Conservation (phyloP, 2,888 invertebrate species). For the Sinhomidia bicolor region DNA sequence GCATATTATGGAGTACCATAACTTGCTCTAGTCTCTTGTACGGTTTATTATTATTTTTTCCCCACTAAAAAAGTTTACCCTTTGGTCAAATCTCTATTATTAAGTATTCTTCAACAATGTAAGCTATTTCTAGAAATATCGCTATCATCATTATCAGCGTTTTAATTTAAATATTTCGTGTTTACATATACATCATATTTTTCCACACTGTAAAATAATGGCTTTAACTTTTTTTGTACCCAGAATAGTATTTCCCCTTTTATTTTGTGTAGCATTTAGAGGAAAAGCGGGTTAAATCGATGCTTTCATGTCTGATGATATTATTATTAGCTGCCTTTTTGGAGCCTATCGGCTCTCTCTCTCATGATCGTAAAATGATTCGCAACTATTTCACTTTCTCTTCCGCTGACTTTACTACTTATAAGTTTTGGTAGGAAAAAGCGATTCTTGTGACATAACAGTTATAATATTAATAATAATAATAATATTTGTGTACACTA, state of each 20-base stretch:
- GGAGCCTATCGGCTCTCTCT: background rate
- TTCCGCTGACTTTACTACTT: slow-evolving; percentile 1
- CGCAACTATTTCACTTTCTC: slow-evolving; percentile 54
- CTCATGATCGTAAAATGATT: slow-evolving; percentile 49
- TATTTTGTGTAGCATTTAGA: background rate
- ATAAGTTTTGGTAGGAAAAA: background rate
- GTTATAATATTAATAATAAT: too few relatives aligned
- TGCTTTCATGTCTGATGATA: slow-evolving; percentile 25
- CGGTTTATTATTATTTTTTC: background rate
- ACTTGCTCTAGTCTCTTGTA: too few relatives aligned
- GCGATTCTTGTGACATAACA: background rate
- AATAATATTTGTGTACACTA: slow-evolving; percentile 12
- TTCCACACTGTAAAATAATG: background rate
- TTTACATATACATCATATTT: too few relatives aligned
- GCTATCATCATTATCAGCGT: background rate
- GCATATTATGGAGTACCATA: background rate
- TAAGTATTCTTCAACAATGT: background rate
- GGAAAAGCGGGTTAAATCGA: slow-evolving; percentile 51
- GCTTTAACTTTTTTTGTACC: too few relatives aligned
- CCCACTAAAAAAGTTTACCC: slow-evolving; percentile 44
- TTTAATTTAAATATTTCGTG: too few relatives aligned
- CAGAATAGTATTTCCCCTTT: too few relatives aligned
- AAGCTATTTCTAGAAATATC: slow-evolving; percentile 20
- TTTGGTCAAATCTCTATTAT: slow-evolving; percentile 53
- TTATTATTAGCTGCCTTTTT: slow-evolving; percentile 47